Evolutionary conservation across 2,888 invertebrate species (phyloP).

Genomic region (Arge pagana): DNA sequence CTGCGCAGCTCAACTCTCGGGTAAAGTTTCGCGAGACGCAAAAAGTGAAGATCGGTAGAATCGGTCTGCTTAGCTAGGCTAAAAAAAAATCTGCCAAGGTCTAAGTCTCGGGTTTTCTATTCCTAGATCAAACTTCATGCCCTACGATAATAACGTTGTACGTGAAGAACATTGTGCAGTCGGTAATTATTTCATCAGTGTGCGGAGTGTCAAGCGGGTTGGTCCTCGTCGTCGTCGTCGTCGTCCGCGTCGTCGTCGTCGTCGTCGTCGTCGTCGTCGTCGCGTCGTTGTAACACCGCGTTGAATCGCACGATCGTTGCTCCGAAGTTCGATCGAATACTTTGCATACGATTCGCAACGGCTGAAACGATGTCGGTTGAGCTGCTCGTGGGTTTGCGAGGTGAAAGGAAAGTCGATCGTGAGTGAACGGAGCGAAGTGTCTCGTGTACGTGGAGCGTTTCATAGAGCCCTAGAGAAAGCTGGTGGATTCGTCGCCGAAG

Average conservation of each 20-base stretch:
- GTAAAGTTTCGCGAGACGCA: conserved; percentile 2
- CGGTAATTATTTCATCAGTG: conserved; percentile 27
- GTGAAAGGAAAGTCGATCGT: not conserved
- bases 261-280: too few species aligned
- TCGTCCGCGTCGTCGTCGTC: too few species aligned
- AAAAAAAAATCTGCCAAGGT: conserved; percentile 19
- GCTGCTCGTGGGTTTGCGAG: not conserved
- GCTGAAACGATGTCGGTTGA: not conserved
- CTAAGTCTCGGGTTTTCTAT: conserved; percentile 19
- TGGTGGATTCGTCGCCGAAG: too few species aligned
- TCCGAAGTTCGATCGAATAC: too few species aligned
- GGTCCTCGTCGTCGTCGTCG: too few species aligned
- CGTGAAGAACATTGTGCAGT: too few species aligned
- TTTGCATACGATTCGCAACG: too few species aligned
- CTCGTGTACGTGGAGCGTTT: conserved; percentile 39
- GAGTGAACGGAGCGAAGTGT: conserved; percentile 26
- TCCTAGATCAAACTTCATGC: conserved; percentile 51
- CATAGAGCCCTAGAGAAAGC: too few species aligned
- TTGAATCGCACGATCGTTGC: too few species aligned
- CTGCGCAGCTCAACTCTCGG: not conserved
- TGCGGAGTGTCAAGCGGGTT: conserved; percentile 2
- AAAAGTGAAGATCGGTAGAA: conserved; percentile 10
- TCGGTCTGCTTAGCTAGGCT: conserved; percentile 11
- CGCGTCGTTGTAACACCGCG: too few species aligned
- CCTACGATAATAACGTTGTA: conserved; percentile 39